Evolutionary conservation across 2,113 vertebrate genomes (phyloP).

Genomic region (Platichthys stellatus): DNA sequence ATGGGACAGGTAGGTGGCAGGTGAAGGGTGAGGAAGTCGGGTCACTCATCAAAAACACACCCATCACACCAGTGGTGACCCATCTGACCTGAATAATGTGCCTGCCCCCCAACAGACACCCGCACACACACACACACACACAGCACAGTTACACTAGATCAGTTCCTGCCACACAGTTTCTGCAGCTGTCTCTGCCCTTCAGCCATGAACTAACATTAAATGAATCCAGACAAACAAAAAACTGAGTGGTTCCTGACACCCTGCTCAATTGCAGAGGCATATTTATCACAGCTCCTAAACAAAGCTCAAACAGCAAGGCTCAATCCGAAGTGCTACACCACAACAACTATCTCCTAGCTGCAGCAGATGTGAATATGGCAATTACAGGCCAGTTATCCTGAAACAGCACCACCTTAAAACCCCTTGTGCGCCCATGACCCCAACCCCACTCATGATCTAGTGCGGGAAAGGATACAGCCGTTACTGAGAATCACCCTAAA

Average conservation of each 20-base stretch:
- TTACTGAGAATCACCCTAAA: conserved; percentile 64
- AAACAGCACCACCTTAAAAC: conserved; percentile 31
- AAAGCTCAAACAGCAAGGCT: conserved; percentile 39
- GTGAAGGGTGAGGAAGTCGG: conserved; percentile 49
- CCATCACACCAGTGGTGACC: conserved; percentile 67
- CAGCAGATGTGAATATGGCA: conserved; percentile 53
- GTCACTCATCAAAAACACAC: conserved; percentile 59
- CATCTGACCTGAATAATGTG: conserved; percentile 36
- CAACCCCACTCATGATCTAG: conserved; percentile 33
- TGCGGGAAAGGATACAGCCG: conserved; percentile 39
- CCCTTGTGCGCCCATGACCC: conserved; percentile 23
- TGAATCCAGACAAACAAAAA: conserved; percentile 52
- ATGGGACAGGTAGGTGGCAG: conserved; percentile 38
- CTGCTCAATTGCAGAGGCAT: conserved; percentile 59
- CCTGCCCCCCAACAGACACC: neutral
- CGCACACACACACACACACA: conserved; percentile 20
- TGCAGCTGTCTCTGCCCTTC: conserved; percentile 65
- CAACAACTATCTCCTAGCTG: conserved; percentile 37
- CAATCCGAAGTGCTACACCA: conserved; percentile 16
- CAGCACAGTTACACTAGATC: conserved; percentile 37
- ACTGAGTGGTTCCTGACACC: conserved; percentile 56
- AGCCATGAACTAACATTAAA: conserved; percentile 45
- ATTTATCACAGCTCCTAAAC: conserved; percentile 62
- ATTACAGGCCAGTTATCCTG: conserved; percentile 42
- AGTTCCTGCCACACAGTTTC: conserved; percentile 48